A percentile compares a stretch with the other conserved stretches of the same genome.
phyloP scores from a whole-genome alignment of 2,113 vertebrate species.

The Hemichromis elongatus region DNA sequence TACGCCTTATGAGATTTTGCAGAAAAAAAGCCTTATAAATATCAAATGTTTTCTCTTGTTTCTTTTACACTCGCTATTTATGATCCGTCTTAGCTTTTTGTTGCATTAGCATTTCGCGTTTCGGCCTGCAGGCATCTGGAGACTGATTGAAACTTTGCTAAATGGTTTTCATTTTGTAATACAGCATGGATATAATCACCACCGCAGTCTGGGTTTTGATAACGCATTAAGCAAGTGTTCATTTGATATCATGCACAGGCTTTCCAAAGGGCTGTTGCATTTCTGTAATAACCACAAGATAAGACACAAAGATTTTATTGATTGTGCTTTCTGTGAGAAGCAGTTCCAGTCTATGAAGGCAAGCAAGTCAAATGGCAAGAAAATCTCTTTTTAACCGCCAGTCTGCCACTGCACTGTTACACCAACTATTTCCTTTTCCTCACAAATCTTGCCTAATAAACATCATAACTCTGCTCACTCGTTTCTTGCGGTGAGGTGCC shows the following conservation, averaged over 20 bases:
- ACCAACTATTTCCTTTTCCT: constrained; percentile 26
- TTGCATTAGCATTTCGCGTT: constrained; percentile 13
- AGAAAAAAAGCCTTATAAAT: neutral
- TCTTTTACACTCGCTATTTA: neutral
- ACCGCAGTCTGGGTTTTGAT: neutral
- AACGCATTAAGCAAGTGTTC: neutral
- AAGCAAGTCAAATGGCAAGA: constrained; percentile 21
- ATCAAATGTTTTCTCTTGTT: constrained; percentile 9
- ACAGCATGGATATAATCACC: neutral
- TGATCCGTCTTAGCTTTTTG: constrained; percentile 6
- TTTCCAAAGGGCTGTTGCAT: neutral
- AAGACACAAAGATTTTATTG: constrained; percentile 18
- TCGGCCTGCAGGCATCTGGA: neutral
- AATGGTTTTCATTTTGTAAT: constrained; percentile 30
- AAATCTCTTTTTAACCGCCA: constrained; percentile 10
- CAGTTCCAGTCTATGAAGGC: neutral
- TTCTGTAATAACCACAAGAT: neutral
- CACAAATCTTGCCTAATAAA: constrained; percentile 39
- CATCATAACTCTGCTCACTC: constrained; percentile 27
- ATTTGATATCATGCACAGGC: neutral
- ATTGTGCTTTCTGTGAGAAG: constrained; percentile 1
- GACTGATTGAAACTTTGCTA: constrained; percentile 3
- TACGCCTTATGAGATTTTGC: neutral
- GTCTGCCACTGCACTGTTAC: constrained; percentile 14
- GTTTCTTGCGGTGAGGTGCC: constrained; percentile 20